Base-by-base conservation (phyloP, 2,888 invertebrate species). In the Ichneumoninae sp. region DNA sequence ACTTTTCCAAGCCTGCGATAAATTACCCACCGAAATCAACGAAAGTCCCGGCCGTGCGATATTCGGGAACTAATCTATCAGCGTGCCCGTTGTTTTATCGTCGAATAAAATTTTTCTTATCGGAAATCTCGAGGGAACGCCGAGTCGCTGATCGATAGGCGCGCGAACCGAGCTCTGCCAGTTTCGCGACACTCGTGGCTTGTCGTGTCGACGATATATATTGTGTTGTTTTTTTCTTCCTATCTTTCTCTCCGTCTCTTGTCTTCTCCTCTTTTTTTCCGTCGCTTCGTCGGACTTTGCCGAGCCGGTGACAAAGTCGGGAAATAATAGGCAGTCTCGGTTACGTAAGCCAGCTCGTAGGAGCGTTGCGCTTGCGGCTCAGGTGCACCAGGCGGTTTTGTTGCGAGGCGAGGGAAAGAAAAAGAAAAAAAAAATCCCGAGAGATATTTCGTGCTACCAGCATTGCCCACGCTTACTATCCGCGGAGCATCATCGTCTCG, bases 271-370 rank as follows among this genome's bases (percentile, higher is more conserved):
- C 50, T 70, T 70, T 71, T 71, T 80, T 76, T 60, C 68, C 80
- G 40, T 75, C 86, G 85, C 86, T 82, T 75, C 81, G 87, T 70
- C 86, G 87, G 84, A 76, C 70, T 72, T 87, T 89, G 87, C 89
- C 87, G 86, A 82, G 88, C 86, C 89, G 88, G 88, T 89, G 89
- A 90, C 89, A 87, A 87, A 87, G 88, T 87, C 71, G 88, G 87
- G 90, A 91, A 91, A 92, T 92, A 91, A 91, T 90, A 89, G 89
- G 82, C 80, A 65, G 78, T 57, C 80, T 30, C 47, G 80, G 87
- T 92, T 92, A 92, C 88, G 88, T 91, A 92, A 92, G 40, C 5
- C 57, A 50, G 66, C 65, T 86, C 70, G 76, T 82, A 83, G 79
- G 80, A 80, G 44, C 72, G 75, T 69, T 79, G 79, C 76, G 82